Conservation (phyloP, 2,113 vertebrate genomes). For the Melanerpes aurifrons region DNA sequence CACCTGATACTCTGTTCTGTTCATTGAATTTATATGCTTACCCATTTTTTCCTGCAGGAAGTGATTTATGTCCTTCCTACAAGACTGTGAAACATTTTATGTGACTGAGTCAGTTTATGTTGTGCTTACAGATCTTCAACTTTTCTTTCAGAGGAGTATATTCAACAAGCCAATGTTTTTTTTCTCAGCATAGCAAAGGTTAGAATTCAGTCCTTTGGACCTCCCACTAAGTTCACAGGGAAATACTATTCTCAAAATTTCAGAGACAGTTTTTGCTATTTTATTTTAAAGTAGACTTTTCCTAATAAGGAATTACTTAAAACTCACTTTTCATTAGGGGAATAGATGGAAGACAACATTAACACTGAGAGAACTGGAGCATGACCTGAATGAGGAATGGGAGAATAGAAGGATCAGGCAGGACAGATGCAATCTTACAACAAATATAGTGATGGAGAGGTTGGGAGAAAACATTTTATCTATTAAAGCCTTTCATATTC, state of each 20-base stretch:
- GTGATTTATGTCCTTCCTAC: neutral
- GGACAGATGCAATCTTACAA: neutral
- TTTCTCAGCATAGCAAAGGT: neutral
- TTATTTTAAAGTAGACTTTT: neutral
- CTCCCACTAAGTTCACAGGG: neutral
- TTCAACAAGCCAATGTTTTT: conserved; percentile 14
- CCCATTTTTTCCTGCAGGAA: neutral
- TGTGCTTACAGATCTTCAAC: neutral
- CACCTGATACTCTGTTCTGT: neutral
- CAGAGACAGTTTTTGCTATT: neutral
- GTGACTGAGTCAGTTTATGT: neutral
- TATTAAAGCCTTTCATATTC: neutral
- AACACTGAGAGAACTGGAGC: neutral
- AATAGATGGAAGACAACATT: neutral
- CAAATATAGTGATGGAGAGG: neutral
- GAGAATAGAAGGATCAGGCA: neutral
- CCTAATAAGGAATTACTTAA: neutral
- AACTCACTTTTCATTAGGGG: neutral
- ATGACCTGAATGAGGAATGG: neutral
- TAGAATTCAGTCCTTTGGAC: neutral
- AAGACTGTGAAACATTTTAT: neutral
- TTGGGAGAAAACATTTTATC: neutral
- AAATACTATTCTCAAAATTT: neutral
- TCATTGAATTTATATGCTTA: neutral
- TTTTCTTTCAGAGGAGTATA: conserved; percentile 12